Evolutionary conservation across 2,888 invertebrate species (phyloP).

Genomic region (Phaedon cochleariae): DNA sequence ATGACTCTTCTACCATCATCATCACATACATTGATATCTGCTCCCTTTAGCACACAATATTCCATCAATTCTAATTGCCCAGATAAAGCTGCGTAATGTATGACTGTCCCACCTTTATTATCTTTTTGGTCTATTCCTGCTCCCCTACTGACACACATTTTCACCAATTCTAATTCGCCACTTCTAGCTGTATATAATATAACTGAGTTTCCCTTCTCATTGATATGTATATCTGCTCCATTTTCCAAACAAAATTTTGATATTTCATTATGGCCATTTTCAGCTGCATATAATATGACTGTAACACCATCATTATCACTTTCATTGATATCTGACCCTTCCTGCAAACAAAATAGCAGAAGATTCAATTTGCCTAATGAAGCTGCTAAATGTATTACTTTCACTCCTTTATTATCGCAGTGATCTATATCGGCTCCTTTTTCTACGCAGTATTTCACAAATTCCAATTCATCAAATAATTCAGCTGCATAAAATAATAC

Average conservation of each 20-base stretch:
- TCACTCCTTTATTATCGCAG: too few relatives aligned
- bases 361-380: background rate
- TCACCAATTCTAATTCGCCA: background rate
- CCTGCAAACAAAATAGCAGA: background rate
- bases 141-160: background rate
- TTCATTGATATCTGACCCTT: background rate
- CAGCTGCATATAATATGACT: background rate
- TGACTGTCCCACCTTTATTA: too few relatives aligned
- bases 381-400: background rate
- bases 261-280: background rate
- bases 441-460: background rate
- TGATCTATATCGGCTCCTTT: too few relatives aligned
- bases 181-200: background rate
- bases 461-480: background rate
- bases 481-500: too few relatives aligned
- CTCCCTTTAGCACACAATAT: too few relatives aligned
- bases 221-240: too few relatives aligned
- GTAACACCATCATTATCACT: background rate
- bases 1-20: too few relatives aligned
- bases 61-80: too few relatives aligned
- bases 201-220: too few relatives aligned
- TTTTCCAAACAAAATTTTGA: background rate
- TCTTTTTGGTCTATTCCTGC: too few relatives aligned
- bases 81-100: too few relatives aligned
- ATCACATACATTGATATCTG: too few relatives aligned